Conservation (phyloP, 2,888 invertebrate species). For the Drosophila paranaensis region DNA sequence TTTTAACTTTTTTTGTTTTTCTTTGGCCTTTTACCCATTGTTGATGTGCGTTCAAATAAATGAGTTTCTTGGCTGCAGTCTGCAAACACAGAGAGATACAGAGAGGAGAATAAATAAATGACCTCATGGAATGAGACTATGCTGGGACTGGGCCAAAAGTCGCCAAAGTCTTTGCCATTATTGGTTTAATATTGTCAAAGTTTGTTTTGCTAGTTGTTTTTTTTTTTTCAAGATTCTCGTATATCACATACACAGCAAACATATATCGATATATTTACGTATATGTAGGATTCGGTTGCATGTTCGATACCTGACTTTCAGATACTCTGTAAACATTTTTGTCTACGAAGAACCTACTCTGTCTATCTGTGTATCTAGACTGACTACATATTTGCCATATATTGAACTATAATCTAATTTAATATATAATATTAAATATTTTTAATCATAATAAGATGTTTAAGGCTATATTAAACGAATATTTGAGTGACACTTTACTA, state of each 20-base stretch:
- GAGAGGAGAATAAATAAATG: slow-evolving; percentile 12
- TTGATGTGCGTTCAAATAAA: slow-evolving; percentile 40
- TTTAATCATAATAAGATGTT: too few species aligned
- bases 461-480: too few species aligned
- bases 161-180: slow-evolving; percentile 38
- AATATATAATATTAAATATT: too few species aligned
- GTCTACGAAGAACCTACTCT: neutral
- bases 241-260: slow-evolving; percentile 14
- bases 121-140: slow-evolving; percentile 11
- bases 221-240: neutral
- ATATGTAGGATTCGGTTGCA: slow-evolving; percentile 35
- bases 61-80: slow-evolving; percentile 39
- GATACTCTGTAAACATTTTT: neutral
- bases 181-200: slow-evolving; percentile 60
- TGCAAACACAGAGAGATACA: slow-evolving; percentile 1
- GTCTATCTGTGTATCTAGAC: neutral
- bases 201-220: slow-evolving; percentile 12
- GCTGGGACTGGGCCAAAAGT: slow-evolving; percentile 20
- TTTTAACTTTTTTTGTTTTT: neutral
- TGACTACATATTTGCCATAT: neutral
- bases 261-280: slow-evolving; percentile 20
- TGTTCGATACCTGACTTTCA: slow-evolving; percentile 40
- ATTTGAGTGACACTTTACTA: too few species aligned
- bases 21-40: neutral
- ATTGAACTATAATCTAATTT: too few species aligned